Evolutionary conservation across 2,113 vertebrate genomes (phyloP).

Genomic region (Camelus dromedarius): DNA sequence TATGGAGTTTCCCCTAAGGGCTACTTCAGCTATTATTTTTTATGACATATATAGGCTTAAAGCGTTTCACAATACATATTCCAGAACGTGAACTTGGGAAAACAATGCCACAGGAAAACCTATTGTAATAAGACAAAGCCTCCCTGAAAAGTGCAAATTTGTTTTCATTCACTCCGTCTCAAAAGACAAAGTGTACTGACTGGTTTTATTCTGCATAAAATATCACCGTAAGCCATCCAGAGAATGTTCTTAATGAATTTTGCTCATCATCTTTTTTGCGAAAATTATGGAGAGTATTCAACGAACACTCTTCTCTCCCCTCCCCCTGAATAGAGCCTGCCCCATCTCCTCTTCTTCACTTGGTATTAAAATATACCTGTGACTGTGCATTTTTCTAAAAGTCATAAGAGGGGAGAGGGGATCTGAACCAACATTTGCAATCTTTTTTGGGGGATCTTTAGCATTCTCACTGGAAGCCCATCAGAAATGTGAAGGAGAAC

Average conservation of each 20-base stretch:
- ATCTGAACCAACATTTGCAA: not conserved
- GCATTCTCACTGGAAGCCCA: not conserved
- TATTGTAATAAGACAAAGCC: conserved; percentile 48
- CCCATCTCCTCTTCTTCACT: not conserved
- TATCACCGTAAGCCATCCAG: not conserved
- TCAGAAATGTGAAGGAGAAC: not conserved
- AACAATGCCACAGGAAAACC: conserved; percentile 43
- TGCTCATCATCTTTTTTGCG: not conserved
- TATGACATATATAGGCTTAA: conserved; percentile 64
- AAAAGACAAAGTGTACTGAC: conserved; percentile 26
- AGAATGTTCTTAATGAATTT: conserved; percentile 28
- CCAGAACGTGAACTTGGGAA: conserved; percentile 14
- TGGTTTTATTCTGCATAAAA: conserved; percentile 21
- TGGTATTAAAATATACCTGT: not conserved
- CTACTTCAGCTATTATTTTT: conserved; percentile 73
- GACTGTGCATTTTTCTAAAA: conserved; percentile 4
- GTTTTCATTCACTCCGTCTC: conserved; percentile 54
- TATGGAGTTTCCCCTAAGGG: conserved; percentile 60
- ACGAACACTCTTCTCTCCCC: not conserved
- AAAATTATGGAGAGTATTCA: conserved; percentile 11
- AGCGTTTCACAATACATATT: conserved; percentile 63
- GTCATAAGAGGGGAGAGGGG: not conserved
- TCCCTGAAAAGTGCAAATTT: conserved; percentile 18
- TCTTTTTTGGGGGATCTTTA: not conserved
- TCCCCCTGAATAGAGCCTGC: not conserved